phyloP scores from a whole-genome alignment of 2,797 vertebrate genomes.

The Heterohyrax brucei region DNA sequence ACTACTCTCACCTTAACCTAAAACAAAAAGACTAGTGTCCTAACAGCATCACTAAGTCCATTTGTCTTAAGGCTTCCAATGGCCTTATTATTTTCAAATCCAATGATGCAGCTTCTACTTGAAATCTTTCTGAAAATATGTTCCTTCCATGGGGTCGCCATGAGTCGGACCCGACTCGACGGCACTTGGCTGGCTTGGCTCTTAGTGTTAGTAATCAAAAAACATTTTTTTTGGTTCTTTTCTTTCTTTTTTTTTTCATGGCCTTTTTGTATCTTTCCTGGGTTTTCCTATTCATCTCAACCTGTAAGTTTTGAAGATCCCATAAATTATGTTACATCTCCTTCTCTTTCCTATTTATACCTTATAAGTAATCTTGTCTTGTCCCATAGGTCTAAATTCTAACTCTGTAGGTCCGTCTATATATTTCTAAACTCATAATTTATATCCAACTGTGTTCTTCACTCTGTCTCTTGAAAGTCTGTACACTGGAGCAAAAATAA shows the following conservation, averaged over 20 bases:
- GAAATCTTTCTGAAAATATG: too few relatives aligned
- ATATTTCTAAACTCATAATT: slow-evolving; percentile 35
- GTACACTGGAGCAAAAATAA: not conserved
- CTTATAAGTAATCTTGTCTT: not conserved
- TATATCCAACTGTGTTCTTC: not conserved
- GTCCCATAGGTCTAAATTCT: not conserved
- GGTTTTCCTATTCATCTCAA: not conserved
- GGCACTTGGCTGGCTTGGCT: too few relatives aligned
- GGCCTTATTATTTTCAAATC: not conserved
- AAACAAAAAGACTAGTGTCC: not conserved
- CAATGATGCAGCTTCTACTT: not conserved
- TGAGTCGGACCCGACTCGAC: too few relatives aligned
- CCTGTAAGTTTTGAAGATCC: slow-evolving; percentile 16
- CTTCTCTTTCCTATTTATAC: not conserved
- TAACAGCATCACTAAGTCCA: not conserved
- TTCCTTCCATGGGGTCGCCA: too few relatives aligned
- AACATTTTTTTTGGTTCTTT: not conserved
- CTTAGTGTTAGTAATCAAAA: not conserved
- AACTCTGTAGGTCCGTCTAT: not conserved
- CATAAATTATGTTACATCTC: not conserved
- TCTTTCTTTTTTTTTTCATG: not conserved
- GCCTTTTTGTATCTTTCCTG: not conserved
- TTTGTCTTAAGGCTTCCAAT: not conserved
- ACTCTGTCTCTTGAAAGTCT: not conserved
- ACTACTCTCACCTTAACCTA: not conserved